phyloP scores from a whole-genome alignment of 1,140 invertebrate species.

The Lethocerus indicus region DNA sequence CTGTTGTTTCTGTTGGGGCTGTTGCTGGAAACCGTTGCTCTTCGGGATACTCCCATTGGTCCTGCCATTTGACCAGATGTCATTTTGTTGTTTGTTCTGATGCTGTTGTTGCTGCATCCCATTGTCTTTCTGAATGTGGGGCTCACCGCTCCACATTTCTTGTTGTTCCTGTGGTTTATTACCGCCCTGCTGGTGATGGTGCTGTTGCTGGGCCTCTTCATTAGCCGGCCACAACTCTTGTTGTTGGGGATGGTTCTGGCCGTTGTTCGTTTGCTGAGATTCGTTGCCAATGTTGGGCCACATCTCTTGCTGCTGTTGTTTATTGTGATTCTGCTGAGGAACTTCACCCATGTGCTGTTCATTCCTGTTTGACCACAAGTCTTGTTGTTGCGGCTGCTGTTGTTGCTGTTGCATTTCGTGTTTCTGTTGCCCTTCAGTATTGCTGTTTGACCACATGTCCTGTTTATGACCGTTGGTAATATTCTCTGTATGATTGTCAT shows the following conservation, averaged over 20 bases:
- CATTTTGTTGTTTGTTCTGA: constrained; percentile 24
- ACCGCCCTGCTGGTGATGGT: neutral
- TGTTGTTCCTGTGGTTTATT: neutral
- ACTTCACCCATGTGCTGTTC: constrained; percentile 21
- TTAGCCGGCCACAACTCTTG: no score
- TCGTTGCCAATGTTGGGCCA: constrained; percentile 23
- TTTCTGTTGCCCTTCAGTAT: no score
- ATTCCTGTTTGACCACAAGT: neutral
- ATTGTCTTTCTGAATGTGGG: no score
- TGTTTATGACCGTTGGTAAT: no score
- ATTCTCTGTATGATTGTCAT: constrained; percentile 22
- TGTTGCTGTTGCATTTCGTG: constrained; percentile 1
- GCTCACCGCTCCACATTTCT: no score
- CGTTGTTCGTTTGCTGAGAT: constrained; percentile 32
- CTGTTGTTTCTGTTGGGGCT: constrained; percentile 26
- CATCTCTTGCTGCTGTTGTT: constrained; percentile 19
- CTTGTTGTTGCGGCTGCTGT: neutral
- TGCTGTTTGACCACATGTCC: no score
- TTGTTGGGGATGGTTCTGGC: no score
- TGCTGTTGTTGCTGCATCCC: neutral
- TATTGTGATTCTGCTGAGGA: constrained; percentile 19
- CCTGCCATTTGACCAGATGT: constrained; percentile 26
- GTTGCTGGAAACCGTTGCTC: constrained; percentile 26
- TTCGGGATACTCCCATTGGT: constrained; percentile 22
- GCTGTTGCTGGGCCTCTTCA: no score